Base-by-base conservation (phyloP, 1,140 invertebrate species). In the Diorhabda elongata region DNA sequence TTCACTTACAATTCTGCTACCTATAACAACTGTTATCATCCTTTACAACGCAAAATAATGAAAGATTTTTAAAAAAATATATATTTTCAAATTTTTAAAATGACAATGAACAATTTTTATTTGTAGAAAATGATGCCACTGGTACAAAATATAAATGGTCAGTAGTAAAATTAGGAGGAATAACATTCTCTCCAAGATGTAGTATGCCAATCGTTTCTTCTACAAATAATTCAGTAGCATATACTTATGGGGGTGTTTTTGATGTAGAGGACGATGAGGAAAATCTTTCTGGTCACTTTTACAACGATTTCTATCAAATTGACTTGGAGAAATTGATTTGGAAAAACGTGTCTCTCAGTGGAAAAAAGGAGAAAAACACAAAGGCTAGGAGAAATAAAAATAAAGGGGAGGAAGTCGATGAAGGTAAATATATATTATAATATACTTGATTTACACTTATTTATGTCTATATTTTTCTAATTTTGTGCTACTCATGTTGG, bases 211-310 rank as follows among this genome's bases (percentile, higher is more conserved):
- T 78, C 65, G 76, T 81, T 8, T 75, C 77, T 11, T 78, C 82
- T 4, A 71, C 79, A 3, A 85, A 84, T 71, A 84, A 82, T 66
- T 84, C 85, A 62, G 84, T 85, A 61, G 91, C 89, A 1, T 90
- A 80, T 70, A 77, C 74, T 69, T 92, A 92, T 85, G 90, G 93
- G 52, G 93, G 93, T 4, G 92, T 95, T 43, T 88, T 89, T 85
- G 94, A 94, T 75, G 86, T 92, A 63, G 89, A 94, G 75, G 90
- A 93, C 70, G 88, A 90, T 66, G 91, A 94, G 68, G 94, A 97
- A 80, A 86, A 91, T 70, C 79, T 97, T 0, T 81, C 84, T 52
- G 91, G 94, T 3, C 88, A 86, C 59, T 96, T 97, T 83, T 94
- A 87, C 69, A 94, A 96, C 79, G 93, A 96, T 68, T 79, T 97